Evolutionary conservation across 2,888 invertebrate genomes (phyloP), one percentile per base, ranked within the genome.

Genomic region (Noctua janthina): DNA sequence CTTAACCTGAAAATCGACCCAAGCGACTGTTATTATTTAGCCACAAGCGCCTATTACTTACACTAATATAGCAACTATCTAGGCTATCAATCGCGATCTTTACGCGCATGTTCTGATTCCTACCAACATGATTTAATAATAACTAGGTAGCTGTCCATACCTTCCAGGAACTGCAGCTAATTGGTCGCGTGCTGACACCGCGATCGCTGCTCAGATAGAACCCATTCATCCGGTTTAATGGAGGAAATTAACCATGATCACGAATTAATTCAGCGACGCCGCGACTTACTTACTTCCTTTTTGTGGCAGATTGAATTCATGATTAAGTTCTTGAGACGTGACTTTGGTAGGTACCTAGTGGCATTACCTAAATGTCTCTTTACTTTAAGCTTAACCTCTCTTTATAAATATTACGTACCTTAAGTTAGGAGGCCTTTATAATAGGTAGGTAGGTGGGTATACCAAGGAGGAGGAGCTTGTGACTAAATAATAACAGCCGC

Each of bases 201-300:
- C 76, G 74, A 78, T 84, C 71, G 54, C 64, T n/a, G 43, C 64
- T 29, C 49, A 59, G 80, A 84, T 83, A 76, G 46, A 69, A 66
- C 17, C 15, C 39, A 51, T 46, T 39, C 84, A 84, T 83, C 84
- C 83, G 83, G 80, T 84, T 35, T 80, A 54, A 73, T 69, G 20
- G 59, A 80, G 84, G 62, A 83, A 84, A 84, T 84, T 84, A 74
- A 59, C 80, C 71, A 72, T 75, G 73, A 83, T 76, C 83, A 83
- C 80, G 67, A 79, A 83, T 79, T 75, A 74, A 78, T 83, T 68
- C 56, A 68, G 49, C 46, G 43, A 20, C 29, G 62, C n/a, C 29
- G 75, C 46, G 15, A 70, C 79, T 75, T 83, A 66, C 83, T 76
- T 56, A 80, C 84, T 83, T 83, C 73, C 83, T 83, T 64, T 56